Percentiles rank a stretch among this genome's conserved stretches.
phyloP scores from a whole-genome alignment of 1,140 invertebrate genomes.

The Nautilus pompilius region DNA sequence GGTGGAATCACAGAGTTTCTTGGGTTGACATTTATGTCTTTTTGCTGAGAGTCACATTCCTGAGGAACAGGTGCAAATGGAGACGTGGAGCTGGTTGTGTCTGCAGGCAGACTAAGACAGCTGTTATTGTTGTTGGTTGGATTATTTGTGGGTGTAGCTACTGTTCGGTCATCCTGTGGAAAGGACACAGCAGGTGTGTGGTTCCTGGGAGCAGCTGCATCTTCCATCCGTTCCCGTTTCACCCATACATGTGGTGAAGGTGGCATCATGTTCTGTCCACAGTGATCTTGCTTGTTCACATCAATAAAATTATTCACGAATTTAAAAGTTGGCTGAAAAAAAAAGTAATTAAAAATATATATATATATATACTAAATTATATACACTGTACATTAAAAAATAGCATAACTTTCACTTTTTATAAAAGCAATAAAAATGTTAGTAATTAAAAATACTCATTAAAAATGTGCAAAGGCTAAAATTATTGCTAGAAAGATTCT shows the following conservation, averaged over 20 bases:
- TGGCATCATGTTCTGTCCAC: too few species aligned
- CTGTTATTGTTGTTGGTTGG: too few species aligned
- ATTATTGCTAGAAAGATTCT: too few species aligned
- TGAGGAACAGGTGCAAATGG: not conserved
- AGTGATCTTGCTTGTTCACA: not conserved
- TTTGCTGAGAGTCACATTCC: not conserved
- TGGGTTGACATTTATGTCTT: not conserved
- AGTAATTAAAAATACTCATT: too few species aligned
- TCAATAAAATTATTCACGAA: not conserved
- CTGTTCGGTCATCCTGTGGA: too few species aligned
- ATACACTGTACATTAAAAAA: too few species aligned
- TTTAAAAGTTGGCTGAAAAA: not conserved
- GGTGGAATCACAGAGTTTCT: not conserved
- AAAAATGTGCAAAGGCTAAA: too few species aligned
- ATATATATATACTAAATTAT: too few species aligned
- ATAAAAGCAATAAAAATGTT: too few species aligned
- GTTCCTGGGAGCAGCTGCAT: not conserved
- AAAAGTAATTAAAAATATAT: too few species aligned
- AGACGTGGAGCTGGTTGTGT: not conserved
- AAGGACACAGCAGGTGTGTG: not conserved
- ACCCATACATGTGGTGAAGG: not conserved
- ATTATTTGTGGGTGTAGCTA: too few species aligned
- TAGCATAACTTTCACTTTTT: too few species aligned
- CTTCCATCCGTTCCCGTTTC: not conserved
- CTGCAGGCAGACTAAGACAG: not conserved